These are phyloP conservation scores for Chloromyia formosa DNA, from an alignment of 2,888 invertebrate species.

Conservation along the genomic window DNA sequence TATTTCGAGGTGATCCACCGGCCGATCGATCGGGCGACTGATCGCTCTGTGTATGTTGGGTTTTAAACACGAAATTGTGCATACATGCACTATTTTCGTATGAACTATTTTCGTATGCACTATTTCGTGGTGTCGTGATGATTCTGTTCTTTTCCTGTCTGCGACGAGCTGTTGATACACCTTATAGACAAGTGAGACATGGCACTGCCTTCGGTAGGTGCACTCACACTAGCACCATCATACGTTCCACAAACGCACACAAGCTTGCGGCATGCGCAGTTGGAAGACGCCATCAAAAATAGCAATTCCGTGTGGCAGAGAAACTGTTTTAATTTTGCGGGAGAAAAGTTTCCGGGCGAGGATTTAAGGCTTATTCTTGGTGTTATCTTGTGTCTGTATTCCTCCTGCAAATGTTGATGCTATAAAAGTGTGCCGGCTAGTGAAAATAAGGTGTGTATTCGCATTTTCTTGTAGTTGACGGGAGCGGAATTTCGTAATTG, in stretches of 20 bases:
- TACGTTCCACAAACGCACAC: slow-evolving; percentile 41
- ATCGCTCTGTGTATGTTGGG: too few relatives aligned
- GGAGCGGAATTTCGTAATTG: slow-evolving; percentile 47
- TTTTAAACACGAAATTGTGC: too few relatives aligned
- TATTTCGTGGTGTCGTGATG: too few relatives aligned
- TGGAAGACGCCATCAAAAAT: slow-evolving; percentile 56
- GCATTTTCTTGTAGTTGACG: slow-evolving; percentile 44
- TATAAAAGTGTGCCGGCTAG: slow-evolving; percentile 46
- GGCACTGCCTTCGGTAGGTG: background rate
- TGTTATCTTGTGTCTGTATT: background rate
- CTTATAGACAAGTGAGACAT: too few relatives aligned
- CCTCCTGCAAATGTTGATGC: slow-evolving; percentile 50
- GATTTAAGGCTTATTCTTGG: slow-evolving; percentile 8
- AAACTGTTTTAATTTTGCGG: slow-evolving; percentile 51
- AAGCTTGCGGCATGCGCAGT: slow-evolving; percentile 53
- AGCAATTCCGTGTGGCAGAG: slow-evolving; percentile 52
- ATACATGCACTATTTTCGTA: too few relatives aligned
- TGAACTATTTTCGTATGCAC: too few relatives aligned
- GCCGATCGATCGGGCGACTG: too few relatives aligned
- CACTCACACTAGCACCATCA: slow-evolving; percentile 12
- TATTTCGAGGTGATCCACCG: too few relatives aligned
- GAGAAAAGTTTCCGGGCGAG: slow-evolving; percentile 45
- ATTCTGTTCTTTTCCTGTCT: too few relatives aligned
- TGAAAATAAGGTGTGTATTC: slow-evolving; percentile 50
- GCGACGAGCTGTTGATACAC: too few relatives aligned